Base-by-base conservation (phyloP, 2,797 vertebrate species). In the Megaceryle alcyon region DNA sequence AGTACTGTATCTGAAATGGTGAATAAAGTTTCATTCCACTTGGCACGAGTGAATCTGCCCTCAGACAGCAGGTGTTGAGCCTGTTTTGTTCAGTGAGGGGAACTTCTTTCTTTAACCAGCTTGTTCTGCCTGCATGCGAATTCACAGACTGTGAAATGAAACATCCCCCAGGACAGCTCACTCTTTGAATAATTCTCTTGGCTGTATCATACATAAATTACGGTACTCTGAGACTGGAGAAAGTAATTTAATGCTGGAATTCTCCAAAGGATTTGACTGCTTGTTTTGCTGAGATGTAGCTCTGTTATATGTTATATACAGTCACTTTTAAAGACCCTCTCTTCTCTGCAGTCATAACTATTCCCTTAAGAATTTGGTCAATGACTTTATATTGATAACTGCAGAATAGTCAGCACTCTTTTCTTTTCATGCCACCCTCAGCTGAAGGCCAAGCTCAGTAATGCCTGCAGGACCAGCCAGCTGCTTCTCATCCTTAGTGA, bases 231-330 rank as follows among this genome's bases (percentile, higher is more conserved):
- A 81, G 82, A 25, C 88, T 8, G 49, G 79, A 94, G 90, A 87
- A 97, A 96, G 85, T 89, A 64, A 94, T 94, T 92, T 94, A 94
- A 88, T 57, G 89, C 91, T 92, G 82, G 82, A 85, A 90, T 60
- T 90, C 94, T 94, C 86, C 29, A 15, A 76, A 76, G 73, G 73
- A 33, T 46, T 86, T 17, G 31, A 1, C 83, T 82, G 66, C 80
- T 87, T 83, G 12, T 71, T 81, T 64, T 57, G 78, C 83, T 43
- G 70, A 88, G 80, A 37, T 61, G 69, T 57, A 65, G 57, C 66
- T 75, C 3, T 44, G 56, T 78, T 66, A 13, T 18, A 39, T 22
- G 3, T 69, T 39, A 54, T 2, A 70, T 37, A 82, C 41, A 8
- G 56, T 13, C n/a, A 44, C 31, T 73, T 64, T 7, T 22, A 53